Evolutionary conservation across 2,888 invertebrate species (phyloP).

Genomic region (Strigamia transsilvanica): DNA sequence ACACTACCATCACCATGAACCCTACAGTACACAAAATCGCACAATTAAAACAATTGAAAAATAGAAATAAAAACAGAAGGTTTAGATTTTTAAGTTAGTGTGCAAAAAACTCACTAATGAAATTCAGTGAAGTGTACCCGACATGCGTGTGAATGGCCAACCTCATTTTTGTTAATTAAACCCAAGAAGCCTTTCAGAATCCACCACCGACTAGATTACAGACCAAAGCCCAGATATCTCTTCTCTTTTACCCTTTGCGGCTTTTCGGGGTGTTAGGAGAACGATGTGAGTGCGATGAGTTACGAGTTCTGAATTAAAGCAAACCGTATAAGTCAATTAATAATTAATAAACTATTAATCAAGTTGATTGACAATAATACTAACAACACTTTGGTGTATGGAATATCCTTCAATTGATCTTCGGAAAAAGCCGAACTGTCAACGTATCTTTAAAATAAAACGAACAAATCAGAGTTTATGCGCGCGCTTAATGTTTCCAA

Average conservation of each 20-base stretch:
- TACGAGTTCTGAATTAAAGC: not conserved
- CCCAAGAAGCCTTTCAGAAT: not conserved
- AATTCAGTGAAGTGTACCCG: no score
- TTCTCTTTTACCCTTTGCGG: not conserved
- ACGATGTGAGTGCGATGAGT: not conserved
- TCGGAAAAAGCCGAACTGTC: slow-evolving; percentile 53
- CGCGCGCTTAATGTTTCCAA: no score
- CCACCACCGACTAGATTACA: not conserved
- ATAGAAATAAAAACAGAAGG: no score
- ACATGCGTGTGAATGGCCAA: not conserved
- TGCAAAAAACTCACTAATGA: no score
- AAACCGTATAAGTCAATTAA: not conserved
- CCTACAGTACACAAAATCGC: not conserved
- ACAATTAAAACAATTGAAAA: not conserved
- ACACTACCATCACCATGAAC: not conserved
- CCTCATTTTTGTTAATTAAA: no score
- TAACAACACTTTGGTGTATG: slow-evolving; percentile 56
- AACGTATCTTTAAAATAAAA: slow-evolving; percentile 53
- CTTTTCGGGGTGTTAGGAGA: not conserved
- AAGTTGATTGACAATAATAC: slow-evolving; percentile 11
- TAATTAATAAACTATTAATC: slow-evolving; percentile 7
- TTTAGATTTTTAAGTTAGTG: no score
- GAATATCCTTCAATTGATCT: slow-evolving; percentile 55
- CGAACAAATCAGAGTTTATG: no score
- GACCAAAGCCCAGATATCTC: slow-evolving; percentile 4